Percentiles rank a stretch among this genome's conserved stretches.
phyloP scores from a whole-genome alignment of 2,113 vertebrate genomes.

The Etheostoma spectabile region DNA sequence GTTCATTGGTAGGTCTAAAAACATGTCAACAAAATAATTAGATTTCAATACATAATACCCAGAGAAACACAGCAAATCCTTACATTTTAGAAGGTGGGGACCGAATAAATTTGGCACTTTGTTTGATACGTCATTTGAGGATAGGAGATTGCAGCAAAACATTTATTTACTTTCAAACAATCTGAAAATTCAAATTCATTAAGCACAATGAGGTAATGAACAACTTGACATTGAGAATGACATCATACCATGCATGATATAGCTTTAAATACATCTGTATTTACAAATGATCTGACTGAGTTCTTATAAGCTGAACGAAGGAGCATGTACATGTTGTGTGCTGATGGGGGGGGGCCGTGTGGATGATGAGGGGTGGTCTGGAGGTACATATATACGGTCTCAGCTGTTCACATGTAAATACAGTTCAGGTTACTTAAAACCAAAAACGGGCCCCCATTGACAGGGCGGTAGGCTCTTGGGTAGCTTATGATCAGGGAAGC shows the following conservation, averaged over 20 bases:
- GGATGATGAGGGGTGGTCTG: neutral
- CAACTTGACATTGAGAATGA: neutral
- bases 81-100: neutral
- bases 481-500: constrained; percentile 38
- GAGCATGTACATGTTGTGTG: neutral
- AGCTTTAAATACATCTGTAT: neutral
- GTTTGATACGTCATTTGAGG: neutral
- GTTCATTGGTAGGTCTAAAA: neutral
- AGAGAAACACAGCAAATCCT: neutral
- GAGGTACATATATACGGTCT: constrained; percentile 28
- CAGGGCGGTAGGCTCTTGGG: neutral
- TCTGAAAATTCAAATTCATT: neutral
- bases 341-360: neutral
- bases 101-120: neutral
- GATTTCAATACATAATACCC: neutral
- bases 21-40: no score
- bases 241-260: neutral
- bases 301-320: neutral
- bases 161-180: no score
- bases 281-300: neutral
- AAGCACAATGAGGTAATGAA: neutral
- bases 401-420: constrained; percentile 52
- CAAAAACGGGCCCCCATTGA: constrained; percentile 25
- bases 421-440: constrained; percentile 52
- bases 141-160: neutral